Percentiles rank a stretch among this genome's conserved stretches.
Conservation (phyloP, 2,888 invertebrate genomes). For the Tipula vernalis region DNA sequence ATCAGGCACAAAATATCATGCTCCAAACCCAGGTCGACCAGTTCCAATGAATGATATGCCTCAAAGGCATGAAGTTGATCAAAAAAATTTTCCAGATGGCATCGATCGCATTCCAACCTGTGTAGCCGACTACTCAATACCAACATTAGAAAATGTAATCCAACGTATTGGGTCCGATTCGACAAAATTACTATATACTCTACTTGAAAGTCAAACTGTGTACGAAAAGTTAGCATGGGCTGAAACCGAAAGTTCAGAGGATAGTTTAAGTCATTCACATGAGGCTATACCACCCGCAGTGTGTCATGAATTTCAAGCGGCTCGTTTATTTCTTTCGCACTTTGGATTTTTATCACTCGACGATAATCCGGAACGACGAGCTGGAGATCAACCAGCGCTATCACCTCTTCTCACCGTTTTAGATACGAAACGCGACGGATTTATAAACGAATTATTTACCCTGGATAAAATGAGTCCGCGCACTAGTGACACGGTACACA, state of each 20-base stretch:
- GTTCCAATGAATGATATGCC: slow-evolving; percentile 57
- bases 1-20: slow-evolving; percentile 47
- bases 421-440: slow-evolving; percentile 42
- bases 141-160: slow-evolving; percentile 64
- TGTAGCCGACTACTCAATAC: slow-evolving; percentile 85
- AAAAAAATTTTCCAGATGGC: slow-evolving; percentile 66
- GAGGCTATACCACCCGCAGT: slow-evolving; percentile 71
- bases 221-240: slow-evolving; percentile 43
- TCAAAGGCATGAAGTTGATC: slow-evolving; percentile 53
- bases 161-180: slow-evolving; percentile 40
- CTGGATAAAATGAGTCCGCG: slow-evolving; percentile 80
- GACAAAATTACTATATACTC: slow-evolving; percentile 51
- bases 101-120: slow-evolving; percentile 68
- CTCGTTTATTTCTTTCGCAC: slow-evolving; percentile 87
- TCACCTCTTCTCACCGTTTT: slow-evolving; percentile 29
- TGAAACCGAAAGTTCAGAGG: slow-evolving; percentile 33
- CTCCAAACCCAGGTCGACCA: slow-evolving; percentile 53
- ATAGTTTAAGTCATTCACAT: slow-evolving; percentile 41
- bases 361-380: slow-evolving; percentile 32
- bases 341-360: slow-evolving; percentile 76
- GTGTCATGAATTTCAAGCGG: slow-evolving; percentile 89
- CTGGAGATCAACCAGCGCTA: slow-evolving; percentile 25
- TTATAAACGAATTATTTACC: slow-evolving; percentile 63
- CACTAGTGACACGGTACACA: slow-evolving; percentile 82
- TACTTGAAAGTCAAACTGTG: slow-evolving; percentile 57